Conservation (phyloP, 2,113 vertebrate species). For the Epinephelus moara region DNA sequence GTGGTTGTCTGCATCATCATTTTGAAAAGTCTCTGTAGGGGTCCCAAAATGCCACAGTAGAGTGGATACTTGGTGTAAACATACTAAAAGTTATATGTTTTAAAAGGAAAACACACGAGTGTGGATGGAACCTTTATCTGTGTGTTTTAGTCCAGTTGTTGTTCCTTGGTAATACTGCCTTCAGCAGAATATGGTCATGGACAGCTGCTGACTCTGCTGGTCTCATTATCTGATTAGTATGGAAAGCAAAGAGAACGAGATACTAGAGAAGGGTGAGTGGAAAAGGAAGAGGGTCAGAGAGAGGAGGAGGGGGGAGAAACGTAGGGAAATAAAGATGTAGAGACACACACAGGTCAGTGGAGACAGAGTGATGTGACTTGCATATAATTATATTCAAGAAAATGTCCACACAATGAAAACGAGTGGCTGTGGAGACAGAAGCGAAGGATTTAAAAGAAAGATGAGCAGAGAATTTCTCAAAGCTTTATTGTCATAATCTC, state of each 20-base stretch:
- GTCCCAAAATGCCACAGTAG: too few species aligned
- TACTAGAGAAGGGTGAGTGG: too few species aligned
- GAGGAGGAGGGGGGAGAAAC: background rate
- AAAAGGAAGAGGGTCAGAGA: background rate
- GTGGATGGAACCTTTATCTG: background rate
- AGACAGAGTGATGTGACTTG: background rate
- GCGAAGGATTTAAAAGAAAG: constrained; percentile 10
- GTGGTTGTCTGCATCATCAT: too few species aligned
- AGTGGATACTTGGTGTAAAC: too few species aligned
- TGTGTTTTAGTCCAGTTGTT: background rate
- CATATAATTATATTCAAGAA: background rate
- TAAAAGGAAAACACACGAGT: too few species aligned
- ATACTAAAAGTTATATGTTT: too few species aligned
- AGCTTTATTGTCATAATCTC: constrained; percentile 10
- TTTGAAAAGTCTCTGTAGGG: too few species aligned
- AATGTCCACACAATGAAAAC: constrained; percentile 12
- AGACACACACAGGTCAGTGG: background rate
- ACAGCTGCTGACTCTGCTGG: constrained; percentile 8
- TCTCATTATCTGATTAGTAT: background rate
- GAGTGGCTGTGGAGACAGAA: background rate
- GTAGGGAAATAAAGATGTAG: background rate
- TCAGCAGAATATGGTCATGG: constrained; percentile 28
- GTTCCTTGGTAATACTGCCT: background rate
- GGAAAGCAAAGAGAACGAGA: background rate
- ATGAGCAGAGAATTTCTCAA: background rate